phyloP scores from a whole-genome alignment of 2,888 invertebrate species.

The Parnassius apollo region DNA sequence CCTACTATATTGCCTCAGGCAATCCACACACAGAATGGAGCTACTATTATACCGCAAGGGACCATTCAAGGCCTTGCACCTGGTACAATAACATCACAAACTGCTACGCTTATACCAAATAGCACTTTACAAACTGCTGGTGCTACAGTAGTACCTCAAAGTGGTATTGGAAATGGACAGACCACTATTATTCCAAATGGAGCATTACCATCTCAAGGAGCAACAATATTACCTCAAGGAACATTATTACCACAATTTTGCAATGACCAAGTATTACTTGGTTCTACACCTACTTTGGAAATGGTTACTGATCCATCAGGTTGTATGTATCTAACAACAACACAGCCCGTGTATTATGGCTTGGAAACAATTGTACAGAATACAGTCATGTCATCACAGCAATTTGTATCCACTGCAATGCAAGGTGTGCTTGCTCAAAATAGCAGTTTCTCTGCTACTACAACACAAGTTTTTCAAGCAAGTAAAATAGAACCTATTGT shows the following conservation, averaged over 20 bases:
- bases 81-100: constrained; percentile 65
- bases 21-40: constrained; percentile 80
- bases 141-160: constrained; percentile 71
- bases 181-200: constrained; percentile 74
- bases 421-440: constrained; percentile 90
- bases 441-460: constrained; percentile 91
- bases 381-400: constrained; percentile 94
- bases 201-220: constrained; percentile 77
- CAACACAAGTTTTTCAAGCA: constrained; percentile 91
- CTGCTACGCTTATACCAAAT: constrained; percentile 64
- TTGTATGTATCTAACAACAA: constrained; percentile 82
- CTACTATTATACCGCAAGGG: constrained; percentile 83
- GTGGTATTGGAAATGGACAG: constrained; percentile 74
- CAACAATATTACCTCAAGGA: constrained; percentile 83
- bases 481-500: constrained; percentile 91
- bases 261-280: constrained; percentile 83
- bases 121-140: constrained; percentile 65
- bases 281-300: constrained; percentile 82
- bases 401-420: constrained; percentile 90
- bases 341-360: constrained; percentile 90
- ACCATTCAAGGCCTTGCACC: constrained; percentile 66
- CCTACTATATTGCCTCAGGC: constrained; percentile 83
- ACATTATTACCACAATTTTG: constrained; percentile 77
- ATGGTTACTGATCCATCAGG: constrained; percentile 83
- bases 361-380: constrained; percentile 93